Percentiles rank a stretch among this genome's conserved stretches.
phyloP scores from a whole-genome alignment of 2,888 invertebrate species.

The Watsonalla binaria region DNA sequence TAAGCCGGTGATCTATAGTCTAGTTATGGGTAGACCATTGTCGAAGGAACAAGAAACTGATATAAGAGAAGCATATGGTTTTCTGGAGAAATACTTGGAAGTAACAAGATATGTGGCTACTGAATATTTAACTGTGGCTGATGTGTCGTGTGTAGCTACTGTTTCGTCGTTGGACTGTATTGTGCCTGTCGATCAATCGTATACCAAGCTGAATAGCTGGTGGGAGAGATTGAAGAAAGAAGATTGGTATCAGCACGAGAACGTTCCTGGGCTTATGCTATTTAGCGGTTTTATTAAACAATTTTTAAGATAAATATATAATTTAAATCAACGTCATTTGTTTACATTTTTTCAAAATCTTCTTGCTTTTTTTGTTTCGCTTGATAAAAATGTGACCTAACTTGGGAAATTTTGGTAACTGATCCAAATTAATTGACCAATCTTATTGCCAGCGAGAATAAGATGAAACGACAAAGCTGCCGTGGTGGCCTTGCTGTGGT shows the following conservation, averaged over 20 bases:
- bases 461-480: no score
- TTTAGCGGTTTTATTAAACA: conserved; percentile 27
- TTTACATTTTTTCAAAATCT: no score
- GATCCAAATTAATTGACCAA: no score
- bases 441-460: no score
- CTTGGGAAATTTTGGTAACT: no score
- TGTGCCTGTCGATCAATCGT: conserved; percentile 26
- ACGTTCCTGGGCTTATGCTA: conserved; percentile 28
- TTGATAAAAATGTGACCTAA: no score
- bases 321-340: no score
- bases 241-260: conserved; percentile 34
- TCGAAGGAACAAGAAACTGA: conserved; percentile 24
- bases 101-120: conserved; percentile 27
- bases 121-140: conserved; percentile 37
- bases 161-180: conserved; percentile 33
- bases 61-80: conserved; percentile 35
- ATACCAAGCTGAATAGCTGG: conserved; percentile 30
- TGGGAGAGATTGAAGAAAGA: conserved; percentile 26
- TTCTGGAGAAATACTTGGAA: conserved; percentile 37
- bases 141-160: conserved; percentile 41
- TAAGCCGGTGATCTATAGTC: conserved; percentile 23
- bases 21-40: conserved; percentile 18
- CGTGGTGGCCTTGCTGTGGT: no score
- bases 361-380: no score
- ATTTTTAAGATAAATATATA: conserved; percentile 7